Base-by-base conservation (phyloP, 2,888 invertebrate species). In the Anodontia alba region DNA sequence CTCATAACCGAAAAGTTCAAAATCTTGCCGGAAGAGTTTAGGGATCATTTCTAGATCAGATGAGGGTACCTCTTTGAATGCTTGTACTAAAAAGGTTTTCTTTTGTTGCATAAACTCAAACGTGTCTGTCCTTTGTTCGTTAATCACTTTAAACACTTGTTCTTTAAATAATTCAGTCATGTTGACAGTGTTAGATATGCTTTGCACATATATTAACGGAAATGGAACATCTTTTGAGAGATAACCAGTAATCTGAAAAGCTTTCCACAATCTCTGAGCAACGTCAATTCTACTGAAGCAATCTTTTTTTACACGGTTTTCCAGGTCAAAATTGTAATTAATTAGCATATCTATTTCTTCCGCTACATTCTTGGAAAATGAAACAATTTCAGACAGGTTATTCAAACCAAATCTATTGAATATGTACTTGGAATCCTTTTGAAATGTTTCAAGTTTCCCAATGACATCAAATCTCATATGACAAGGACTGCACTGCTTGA, bases 381-480 rank as follows among this genome's bases (percentile, higher is more conserved):
- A 62, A 31, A 29, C 20, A 10, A 33, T 31, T 20, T 62, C 20
- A 3, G 12, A 33, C 33, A 62, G 20, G 12, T 8, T 10, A 5
- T 26, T 26, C 7, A 54, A 33, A 31, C 76, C 80, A 71, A 83
- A 78, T 3, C 33, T 29, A 7, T 62, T 17, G 5, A 62, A 20
- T 12, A 62, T 62, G 7, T 33, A 23, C 2, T 33, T 15, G 10
- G 33, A 8, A 17, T 62, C 62, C 26, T 62, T 20, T 33, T 33
- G 12, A 20, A 62, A 62, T 33, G 62, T 62, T 62, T 62, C 62
- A 5, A 33, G 10, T 33, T 62, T 31, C 10, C 62, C 62, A 33
- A 62, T 31, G 29, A 33, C 12, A 20, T 10, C 15, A 20, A 62
- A 62, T 1, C 29, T 62, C 17, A 33, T 20, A 8, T 8, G 12